These are phyloP conservation scores for Danio jaintianensis DNA, from an alignment of 2,797 vertebrate genomes.

Conservation along the genomic window DNA sequence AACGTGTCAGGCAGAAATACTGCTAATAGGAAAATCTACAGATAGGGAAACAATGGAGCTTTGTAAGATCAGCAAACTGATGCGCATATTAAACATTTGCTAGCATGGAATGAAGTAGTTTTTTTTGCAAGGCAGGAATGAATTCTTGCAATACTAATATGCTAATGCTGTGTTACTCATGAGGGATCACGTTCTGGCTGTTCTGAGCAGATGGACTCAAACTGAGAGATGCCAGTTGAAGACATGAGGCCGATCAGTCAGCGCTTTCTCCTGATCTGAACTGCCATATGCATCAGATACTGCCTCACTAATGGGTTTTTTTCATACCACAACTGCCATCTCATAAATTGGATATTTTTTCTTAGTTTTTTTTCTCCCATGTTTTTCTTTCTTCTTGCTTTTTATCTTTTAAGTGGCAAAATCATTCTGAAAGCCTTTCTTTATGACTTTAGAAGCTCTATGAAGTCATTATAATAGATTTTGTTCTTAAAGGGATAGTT, in stretches of 20 bases:
- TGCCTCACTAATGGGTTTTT: conserved; percentile 13
- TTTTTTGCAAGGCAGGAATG: conserved; percentile 2
- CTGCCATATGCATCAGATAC: conserved; percentile 19
- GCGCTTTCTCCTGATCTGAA: conserved; percentile 9
- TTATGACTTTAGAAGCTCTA: too few species aligned
- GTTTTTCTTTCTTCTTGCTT: background rate
- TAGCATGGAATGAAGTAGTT: background rate
- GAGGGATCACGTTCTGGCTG: background rate
- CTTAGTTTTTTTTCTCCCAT: background rate
- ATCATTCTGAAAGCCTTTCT: too few species aligned
- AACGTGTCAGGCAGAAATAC: conserved; percentile 19
- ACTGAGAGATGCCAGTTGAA: conserved; percentile 30
- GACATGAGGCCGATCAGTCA: conserved; percentile 41
- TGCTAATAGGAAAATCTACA: conserved; percentile 25
- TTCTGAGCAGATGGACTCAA: conserved; percentile 16
- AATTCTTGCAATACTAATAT: conserved; percentile 33
- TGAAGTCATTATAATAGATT: too few species aligned
- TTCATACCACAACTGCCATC: conserved; percentile 21
- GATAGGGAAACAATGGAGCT: conserved; percentile 26
- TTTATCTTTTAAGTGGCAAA: background rate
- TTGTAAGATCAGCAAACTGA: conserved; percentile 26
- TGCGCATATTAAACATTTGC: background rate
- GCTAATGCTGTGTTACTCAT: conserved; percentile 22
- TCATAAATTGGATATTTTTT: background rate
- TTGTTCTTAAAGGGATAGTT: too few species aligned